Evolutionary conservation across 2,797 vertebrate genomes (phyloP).

Genomic region (Sandelia bainsii): DNA sequence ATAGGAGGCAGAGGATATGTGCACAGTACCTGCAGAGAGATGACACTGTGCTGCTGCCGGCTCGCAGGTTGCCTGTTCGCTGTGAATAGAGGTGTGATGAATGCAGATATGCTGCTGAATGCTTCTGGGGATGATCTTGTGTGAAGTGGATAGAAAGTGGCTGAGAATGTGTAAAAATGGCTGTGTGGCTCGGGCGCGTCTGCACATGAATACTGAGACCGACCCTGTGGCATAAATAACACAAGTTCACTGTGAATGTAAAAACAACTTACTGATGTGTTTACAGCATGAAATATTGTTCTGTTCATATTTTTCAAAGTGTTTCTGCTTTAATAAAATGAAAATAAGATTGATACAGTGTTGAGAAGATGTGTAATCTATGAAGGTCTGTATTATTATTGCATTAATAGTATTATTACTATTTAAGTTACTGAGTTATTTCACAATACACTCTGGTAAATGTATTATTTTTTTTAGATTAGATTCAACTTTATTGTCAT

Average conservation of each 20-base stretch:
- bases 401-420: too few species aligned
- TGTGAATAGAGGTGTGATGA: slow-evolving; percentile 58
- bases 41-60: slow-evolving; percentile 10
- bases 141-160: slow-evolving; percentile 40
- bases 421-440: too few species aligned
- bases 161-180: slow-evolving; percentile 11
- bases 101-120: slow-evolving; percentile 46
- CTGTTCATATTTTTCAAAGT: neutral
- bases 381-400: too few species aligned
- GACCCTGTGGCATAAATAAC: slow-evolving; percentile 13
- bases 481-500: too few species aligned
- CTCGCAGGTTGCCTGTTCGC: slow-evolving; percentile 42
- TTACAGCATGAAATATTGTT: neutral
- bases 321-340: neutral
- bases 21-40: slow-evolving; percentile 36
- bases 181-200: slow-evolving; percentile 14
- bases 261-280: neutral
- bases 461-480: too few species aligned
- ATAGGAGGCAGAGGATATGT: slow-evolving; percentile 20
- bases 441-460: too few species aligned
- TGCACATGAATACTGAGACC: neutral
- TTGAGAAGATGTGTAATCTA: neutral
- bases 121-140: slow-evolving; percentile 42
- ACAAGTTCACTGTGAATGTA: neutral
- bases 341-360: neutral